A percentile compares a stretch with the other conserved stretches of the same genome.
Conservation (phyloP, 2,113 vertebrate species). For the Xenopus borealis region DNA sequence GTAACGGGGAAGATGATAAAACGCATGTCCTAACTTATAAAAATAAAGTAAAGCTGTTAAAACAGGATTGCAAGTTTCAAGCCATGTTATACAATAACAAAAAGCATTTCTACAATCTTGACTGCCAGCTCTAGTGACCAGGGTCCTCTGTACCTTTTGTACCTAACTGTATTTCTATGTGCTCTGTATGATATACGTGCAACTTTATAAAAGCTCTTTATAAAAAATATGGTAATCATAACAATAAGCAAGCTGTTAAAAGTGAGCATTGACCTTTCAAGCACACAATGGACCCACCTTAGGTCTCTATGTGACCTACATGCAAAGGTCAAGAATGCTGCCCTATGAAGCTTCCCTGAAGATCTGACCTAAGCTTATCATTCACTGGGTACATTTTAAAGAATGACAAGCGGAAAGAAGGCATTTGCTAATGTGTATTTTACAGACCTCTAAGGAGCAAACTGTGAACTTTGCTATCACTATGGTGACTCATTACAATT, state of each 20-base stretch:
- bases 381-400: conserved; percentile 25
- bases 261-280: background rate
- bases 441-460: background rate
- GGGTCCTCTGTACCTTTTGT: no score
- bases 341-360: conserved; percentile 32
- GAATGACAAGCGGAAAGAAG: conserved; percentile 37
- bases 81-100: no score
- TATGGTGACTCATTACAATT: background rate
- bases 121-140: no score
- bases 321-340: conserved; percentile 40
- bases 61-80: background rate
- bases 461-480: background rate
- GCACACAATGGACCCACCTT: conserved; percentile 12
- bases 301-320: conserved; percentile 37
- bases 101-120: no score
- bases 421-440: background rate
- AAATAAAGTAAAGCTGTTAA: background rate
- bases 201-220: no score
- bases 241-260: no score
- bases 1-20: background rate
- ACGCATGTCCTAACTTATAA: background rate
- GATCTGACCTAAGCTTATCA: conserved; percentile 37
- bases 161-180: no score
- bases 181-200: no score
- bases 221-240: no score